Conservation (phyloP, 2,113 vertebrate species). For the Haliaeetus leucogaster region DNA sequence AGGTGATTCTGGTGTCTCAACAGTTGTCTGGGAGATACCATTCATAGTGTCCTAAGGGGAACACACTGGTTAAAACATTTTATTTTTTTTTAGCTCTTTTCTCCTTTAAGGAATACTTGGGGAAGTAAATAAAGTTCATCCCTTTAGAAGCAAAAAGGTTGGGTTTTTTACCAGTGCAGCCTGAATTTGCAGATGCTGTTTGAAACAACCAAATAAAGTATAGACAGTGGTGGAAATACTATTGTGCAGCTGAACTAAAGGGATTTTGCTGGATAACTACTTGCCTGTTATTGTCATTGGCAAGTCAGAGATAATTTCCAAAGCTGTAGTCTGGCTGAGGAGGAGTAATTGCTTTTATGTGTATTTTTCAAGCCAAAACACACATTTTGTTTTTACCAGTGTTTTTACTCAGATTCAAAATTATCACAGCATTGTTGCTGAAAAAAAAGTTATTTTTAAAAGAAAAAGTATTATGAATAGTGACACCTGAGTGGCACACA, state of each 20-base stretch:
- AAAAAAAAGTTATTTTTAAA: neutral
- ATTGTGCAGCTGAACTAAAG: neutral
- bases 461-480: neutral
- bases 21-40: neutral
- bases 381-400: neutral
- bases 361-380: slow-evolving; percentile 18
- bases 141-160: neutral
- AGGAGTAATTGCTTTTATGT: slow-evolving; percentile 4
- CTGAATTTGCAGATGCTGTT: neutral
- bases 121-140: neutral
- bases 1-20: neutral
- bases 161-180: neutral
- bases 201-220: neutral
- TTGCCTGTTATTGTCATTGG: neutral
- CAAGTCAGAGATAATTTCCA: slow-evolving; percentile 5
- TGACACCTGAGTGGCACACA: neutral
- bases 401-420: neutral
- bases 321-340: neutral
- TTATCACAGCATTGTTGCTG: neutral
- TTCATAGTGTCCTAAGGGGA: neutral
- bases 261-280: neutral
- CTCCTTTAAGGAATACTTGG: neutral
- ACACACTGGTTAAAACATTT: neutral
- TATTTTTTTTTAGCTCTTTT: neutral
- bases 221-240: neutral